phyloP scores from a whole-genome alignment of 2,888 invertebrate species.

The Lagria hirta region DNA sequence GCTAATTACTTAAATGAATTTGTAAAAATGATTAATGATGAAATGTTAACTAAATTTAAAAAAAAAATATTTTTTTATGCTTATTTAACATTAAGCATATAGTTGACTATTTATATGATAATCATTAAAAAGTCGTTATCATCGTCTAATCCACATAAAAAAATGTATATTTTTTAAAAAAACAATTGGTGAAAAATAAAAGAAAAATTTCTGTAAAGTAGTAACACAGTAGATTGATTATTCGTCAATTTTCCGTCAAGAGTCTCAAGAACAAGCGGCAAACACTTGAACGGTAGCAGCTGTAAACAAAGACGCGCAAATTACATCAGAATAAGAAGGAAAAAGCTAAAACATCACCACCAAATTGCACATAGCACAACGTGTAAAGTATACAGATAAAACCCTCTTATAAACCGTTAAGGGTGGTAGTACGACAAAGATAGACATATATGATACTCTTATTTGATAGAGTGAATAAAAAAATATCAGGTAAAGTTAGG shows the following conservation, averaged over 20 bases:
- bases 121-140: too few relatives aligned
- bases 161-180: too few relatives aligned
- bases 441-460: too few relatives aligned
- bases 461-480: constrained; percentile 37
- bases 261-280: constrained; percentile 36
- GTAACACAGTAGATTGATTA: constrained; percentile 36
- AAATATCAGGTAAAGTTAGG: constrained; percentile 42
- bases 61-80: too few relatives aligned
- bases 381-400: constrained; percentile 32
- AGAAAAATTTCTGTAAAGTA: too few relatives aligned
- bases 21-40: too few relatives aligned
- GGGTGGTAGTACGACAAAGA: constrained; percentile 38
- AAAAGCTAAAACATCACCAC: constrained; percentile 31
- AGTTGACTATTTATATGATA: too few relatives aligned
- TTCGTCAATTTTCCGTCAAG: constrained; percentile 34
- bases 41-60: too few relatives aligned
- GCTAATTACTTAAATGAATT: too few relatives aligned
- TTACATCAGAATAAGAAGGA: constrained; percentile 33
- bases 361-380: constrained; percentile 33
- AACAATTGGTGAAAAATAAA: too few relatives aligned
- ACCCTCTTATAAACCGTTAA: constrained; percentile 38
- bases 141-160: too few relatives aligned
- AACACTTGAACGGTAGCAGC: constrained; percentile 37
- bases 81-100: too few relatives aligned
- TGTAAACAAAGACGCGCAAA: constrained; percentile 33